Evolutionary conservation across 1,140 invertebrate genomes (phyloP).

Genomic region (Ceratosolen fusciceps): DNA sequence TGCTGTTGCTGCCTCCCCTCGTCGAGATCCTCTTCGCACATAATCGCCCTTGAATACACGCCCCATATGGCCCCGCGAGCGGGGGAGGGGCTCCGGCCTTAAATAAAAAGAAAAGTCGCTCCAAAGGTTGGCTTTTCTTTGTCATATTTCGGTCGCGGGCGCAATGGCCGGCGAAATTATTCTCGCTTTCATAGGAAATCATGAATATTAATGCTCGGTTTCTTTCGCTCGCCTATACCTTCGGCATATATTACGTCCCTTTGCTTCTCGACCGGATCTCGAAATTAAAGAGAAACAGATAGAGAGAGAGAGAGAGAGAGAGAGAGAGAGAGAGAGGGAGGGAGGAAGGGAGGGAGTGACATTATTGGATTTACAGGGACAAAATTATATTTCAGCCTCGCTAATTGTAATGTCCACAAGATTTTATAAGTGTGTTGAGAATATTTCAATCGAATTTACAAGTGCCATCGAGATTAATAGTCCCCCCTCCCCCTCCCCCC

Average conservation of each 20-base stretch:
- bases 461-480: neutral
- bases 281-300: constrained; percentile 1
- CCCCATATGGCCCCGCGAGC: neutral
- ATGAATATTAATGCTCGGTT: constrained; percentile 13
- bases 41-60: constrained; percentile 24
- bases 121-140: constrained; percentile 20
- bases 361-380: neutral
- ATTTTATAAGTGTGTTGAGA: neutral
- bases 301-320: no score
- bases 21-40: constrained; percentile 12
- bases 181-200: constrained; percentile 3
- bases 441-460: neutral
- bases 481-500: neutral
- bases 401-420: neutral
- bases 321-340: no score
- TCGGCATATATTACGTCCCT: neutral
- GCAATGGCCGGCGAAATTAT: constrained; percentile 4
- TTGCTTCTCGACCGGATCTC: neutral
- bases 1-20: neutral
- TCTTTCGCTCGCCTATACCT: neutral
- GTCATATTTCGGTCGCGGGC: neutral
- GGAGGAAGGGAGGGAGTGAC: no score
- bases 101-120: constrained; percentile 28
- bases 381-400: neutral
- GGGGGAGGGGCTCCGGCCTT: neutral